These are phyloP conservation scores for Orchesella flavescens DNA, from an alignment of 2,888 invertebrate species.

Conservation along the genomic window DNA sequence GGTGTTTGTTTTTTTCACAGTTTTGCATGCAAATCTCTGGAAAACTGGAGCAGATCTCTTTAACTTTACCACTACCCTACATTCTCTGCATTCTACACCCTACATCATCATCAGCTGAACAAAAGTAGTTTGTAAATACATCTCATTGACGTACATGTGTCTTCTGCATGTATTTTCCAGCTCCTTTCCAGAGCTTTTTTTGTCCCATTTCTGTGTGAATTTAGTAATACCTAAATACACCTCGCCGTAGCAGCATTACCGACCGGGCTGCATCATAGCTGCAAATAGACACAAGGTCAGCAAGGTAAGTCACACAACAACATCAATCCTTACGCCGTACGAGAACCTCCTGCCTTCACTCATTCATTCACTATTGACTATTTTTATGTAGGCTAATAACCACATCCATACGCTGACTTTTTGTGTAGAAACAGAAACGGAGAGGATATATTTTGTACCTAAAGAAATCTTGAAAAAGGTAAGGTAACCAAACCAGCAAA, in stretches of 20 bases:
- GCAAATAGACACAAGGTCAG: conserved; percentile 45
- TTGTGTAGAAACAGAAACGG: too few species aligned
- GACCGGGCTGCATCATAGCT: conserved; percentile 5
- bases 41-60: too few species aligned
- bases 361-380: too few species aligned
- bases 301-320: conserved; percentile 7
- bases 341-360: too few species aligned
- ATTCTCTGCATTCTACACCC: too few species aligned
- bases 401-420: too few species aligned
- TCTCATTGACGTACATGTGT: too few species aligned
- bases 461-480: background rate
- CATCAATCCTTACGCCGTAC: background rate
- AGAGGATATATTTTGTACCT: too few species aligned
- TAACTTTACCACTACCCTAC: background rate
- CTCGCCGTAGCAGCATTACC: background rate
- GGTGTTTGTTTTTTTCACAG: too few species aligned
- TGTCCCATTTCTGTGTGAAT: background rate
- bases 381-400: too few species aligned
- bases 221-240: background rate
- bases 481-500: background rate
- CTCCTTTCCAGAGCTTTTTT: background rate
- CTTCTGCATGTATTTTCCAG: too few species aligned
- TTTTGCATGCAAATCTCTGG: too few species aligned
- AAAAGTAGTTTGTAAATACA: background rate
- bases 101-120: background rate